Base-by-base conservation (phyloP, 2,113 vertebrate genomes). In the Isichthys henryi region DNA sequence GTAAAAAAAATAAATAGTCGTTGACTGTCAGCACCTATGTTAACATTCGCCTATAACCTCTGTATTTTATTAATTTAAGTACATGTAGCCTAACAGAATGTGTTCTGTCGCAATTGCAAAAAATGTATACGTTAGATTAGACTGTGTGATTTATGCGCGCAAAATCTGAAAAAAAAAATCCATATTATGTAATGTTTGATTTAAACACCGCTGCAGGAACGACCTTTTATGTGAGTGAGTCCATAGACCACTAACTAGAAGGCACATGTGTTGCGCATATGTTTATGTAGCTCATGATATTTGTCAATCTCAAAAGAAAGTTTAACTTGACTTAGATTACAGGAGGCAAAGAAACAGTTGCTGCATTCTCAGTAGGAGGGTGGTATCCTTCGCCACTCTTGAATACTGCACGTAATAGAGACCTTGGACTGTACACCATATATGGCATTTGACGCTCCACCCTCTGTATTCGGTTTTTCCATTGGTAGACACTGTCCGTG, bases 341-440 rank as follows among this genome's bases (percentile, higher is more conserved):
- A 35, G 27, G 70, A 19, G 15, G n/a, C 56, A 46, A 15, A 74
- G 23, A 70, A 70, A 48, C 49, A 45, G 21, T 39, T 50, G 49
- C 87, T 88, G 53, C 21, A 70, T 80, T 52, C 46, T 31, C 45
- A 39, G 21, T 23, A 8, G 50, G 48, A 46, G 58, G 87, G 87
- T 58, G 77, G 49, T 43, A 80, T 23, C 17, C 19, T 50, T 35
- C 23, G n/a, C 62, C 77, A 84, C 50, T 58, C 5, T 3, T 35
- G 11, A 84, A 27, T 45, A 15, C 35, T 27, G 31, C 77, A n/a
- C 88, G 50, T 52, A 15, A 58, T 39, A 48, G n/a, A 88, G 27
- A 83, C 48, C 48, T 56, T 58, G 77, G 31, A 74, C 35, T 83
- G 88, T 89, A 70, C 74, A 52, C 74, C 70, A 82, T 83, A 82